These are phyloP conservation scores for Chaetophractus vellerosus DNA, from an alignment of 2,797 vertebrate genomes.

Conservation along the genomic window DNA sequence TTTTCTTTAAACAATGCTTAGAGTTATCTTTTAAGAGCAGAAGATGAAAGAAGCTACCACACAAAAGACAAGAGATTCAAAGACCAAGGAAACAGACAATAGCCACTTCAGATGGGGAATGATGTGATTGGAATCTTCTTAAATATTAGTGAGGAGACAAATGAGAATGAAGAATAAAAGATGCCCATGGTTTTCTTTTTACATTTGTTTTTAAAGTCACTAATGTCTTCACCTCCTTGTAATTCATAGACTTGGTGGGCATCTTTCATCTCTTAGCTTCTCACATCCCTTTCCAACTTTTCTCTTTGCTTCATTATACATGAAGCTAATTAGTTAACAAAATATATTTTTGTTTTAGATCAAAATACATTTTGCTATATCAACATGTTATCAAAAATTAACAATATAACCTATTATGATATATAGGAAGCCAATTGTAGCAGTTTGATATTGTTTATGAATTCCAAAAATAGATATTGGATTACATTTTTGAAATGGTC, in stretches of 20 bases:
- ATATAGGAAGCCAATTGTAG: background rate
- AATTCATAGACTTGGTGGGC: background rate
- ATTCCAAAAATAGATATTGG: too few species aligned
- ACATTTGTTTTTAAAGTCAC: constrained; percentile 44
- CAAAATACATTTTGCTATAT: background rate
- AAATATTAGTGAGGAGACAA: constrained; percentile 4
- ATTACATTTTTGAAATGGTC: too few species aligned
- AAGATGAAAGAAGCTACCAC: constrained; percentile 73
- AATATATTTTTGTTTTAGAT: background rate
- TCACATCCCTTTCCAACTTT: background rate
- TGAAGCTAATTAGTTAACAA: constrained; percentile 14
- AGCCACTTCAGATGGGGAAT: constrained; percentile 41
- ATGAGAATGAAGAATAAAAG: constrained; percentile 54
- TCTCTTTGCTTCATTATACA: background rate
- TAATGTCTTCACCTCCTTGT: background rate
- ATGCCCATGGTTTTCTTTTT: background rate
- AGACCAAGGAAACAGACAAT: constrained; percentile 60
- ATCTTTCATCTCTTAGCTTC: constrained; percentile 25
- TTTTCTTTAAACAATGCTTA: constrained; percentile 73
- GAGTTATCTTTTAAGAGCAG: constrained; percentile 65
- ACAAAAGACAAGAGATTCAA: constrained; percentile 57
- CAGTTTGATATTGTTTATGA: too few species aligned
- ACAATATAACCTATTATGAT: background rate
- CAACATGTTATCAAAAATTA: background rate
- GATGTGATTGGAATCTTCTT: constrained; percentile 24